phyloP scores from a whole-genome alignment of 2,113 vertebrate genomes.

The Cheirogaleus medius region DNA sequence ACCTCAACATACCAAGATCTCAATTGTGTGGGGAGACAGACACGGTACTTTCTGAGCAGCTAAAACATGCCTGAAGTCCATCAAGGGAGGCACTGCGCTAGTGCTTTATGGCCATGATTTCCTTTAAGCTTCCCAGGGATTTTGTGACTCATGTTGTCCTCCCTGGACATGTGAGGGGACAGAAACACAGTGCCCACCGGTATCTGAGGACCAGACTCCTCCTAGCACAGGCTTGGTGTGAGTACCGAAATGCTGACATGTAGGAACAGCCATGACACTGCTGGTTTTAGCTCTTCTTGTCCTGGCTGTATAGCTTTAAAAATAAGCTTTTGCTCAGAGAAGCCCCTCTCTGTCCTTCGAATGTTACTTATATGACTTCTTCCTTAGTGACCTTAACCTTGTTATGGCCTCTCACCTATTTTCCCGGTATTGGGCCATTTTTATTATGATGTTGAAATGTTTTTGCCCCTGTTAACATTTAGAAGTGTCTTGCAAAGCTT shows the following conservation, averaged over 20 bases:
- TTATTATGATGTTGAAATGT: not conserved
- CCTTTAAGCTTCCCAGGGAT: not conserved
- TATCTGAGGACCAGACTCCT: not conserved
- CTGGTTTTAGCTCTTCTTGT: not conserved
- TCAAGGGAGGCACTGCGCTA: not conserved
- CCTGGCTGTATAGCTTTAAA: not conserved
- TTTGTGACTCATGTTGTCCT: not conserved
- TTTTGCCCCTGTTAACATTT: not conserved
- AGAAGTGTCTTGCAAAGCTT: not conserved
- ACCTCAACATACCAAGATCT: not conserved
- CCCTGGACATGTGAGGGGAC: not conserved
- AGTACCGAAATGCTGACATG: not conserved
- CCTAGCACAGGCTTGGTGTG: too few species aligned
- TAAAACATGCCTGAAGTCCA: too few species aligned
- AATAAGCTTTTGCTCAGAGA: not conserved
- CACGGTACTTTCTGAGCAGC: not conserved
- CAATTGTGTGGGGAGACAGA: not conserved
- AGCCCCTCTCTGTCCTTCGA: not conserved
- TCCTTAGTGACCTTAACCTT: not conserved
- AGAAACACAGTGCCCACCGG: not conserved
- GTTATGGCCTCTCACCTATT: not conserved
- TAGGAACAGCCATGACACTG: not conserved
- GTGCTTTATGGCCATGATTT: too few species aligned
- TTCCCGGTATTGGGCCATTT: not conserved
- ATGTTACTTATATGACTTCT: not conserved